These are phyloP conservation scores for Drosophila austrosaltans DNA, from an alignment of 2,888 invertebrate genomes.

Conservation along the genomic window DNA sequence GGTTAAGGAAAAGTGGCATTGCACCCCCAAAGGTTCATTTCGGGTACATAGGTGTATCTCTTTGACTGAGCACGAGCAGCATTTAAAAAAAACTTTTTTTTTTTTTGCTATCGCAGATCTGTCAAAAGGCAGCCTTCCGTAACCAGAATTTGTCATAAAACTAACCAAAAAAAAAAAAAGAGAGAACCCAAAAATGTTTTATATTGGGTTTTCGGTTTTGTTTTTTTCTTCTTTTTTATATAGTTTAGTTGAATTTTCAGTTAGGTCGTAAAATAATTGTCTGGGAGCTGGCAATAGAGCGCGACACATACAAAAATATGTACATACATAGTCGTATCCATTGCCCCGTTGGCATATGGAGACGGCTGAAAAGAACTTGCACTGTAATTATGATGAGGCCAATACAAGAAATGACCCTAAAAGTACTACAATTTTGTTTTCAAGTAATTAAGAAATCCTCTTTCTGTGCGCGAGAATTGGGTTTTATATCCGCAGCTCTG, in stretches of 20 bases:
- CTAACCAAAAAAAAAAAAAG: slow-evolving; percentile 7
- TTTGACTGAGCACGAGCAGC: slow-evolving; percentile 46
- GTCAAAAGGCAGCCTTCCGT: slow-evolving; percentile 61
- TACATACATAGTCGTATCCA: slow-evolving; percentile 19
- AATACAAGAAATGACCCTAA: slow-evolving; percentile 74
- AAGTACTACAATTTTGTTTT: slow-evolving; percentile 36
- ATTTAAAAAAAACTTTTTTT: slow-evolving; percentile 37
- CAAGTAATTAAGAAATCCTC: slow-evolving; percentile 78
- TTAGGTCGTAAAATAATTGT: slow-evolving; percentile 76
- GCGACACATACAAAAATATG: slow-evolving; percentile 66
- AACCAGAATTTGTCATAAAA: slow-evolving; percentile 64
- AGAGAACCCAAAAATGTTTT: slow-evolving; percentile 42
- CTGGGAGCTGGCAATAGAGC: slow-evolving; percentile 61
- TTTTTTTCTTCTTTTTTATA: slow-evolving; percentile 3
- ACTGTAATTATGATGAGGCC: slow-evolving; percentile 75
- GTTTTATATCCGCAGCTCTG: slow-evolving; percentile 56
- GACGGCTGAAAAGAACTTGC: slow-evolving; percentile 59
- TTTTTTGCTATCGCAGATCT: slow-evolving; percentile 66
- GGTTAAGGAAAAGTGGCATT: slow-evolving; percentile 43
- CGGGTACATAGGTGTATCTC: slow-evolving; percentile 21
- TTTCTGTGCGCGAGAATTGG: slow-evolving; percentile 52
- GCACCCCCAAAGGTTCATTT: slow-evolving; percentile 11
- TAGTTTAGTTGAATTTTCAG: slow-evolving; percentile 38
- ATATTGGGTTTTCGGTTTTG: slow-evolving; percentile 20
- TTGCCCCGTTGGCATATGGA: slow-evolving; percentile 23